Base-by-base conservation (phyloP, 2,888 invertebrate genomes). In the Lutraria lutraria region DNA sequence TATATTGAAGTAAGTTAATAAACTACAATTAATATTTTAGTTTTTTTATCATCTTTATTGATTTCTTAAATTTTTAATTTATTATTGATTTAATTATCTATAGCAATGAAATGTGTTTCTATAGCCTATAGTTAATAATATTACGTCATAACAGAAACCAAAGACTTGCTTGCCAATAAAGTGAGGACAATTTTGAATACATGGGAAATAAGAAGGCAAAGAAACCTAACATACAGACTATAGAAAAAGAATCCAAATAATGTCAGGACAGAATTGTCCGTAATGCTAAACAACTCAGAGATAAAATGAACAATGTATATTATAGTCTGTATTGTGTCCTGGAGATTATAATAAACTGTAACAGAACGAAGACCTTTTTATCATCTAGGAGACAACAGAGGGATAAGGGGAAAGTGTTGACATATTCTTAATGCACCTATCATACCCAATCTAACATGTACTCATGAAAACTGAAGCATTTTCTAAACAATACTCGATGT, bases 351-450 rank as follows among this genome's bases (percentile, higher is more conserved):
- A 31, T 31, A 25, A 31, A 76, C 76, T 76, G 76, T 31, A 76
- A 76, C 16, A 76, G 29, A 76, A 76, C 31, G 76, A 76, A 76
- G 76, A 76, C 76, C 76, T 31, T 76, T 19, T 0, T 76, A 43
- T 31, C 29, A 31, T 76, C 76, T 76, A 76, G 76, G 31, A 76
- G 76, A 76, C 76, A 76, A 76, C 76, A 76, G 76, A 15, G 31
- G 76, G 76, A 12, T 31, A 31, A 19, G 19, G 13, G 76, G 76
- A 31, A 13, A 34, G 34, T 76, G 76, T 76, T 31, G 31, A 76
- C 76, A 76, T 76, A 19, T 76, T 56, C 63, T 68, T 25, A 68
- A 34, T 25, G 76, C 19, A 76, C 76, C 76, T 31, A 76, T 13
- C 19, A 76, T 76, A 76, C 72, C 72, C 72, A 72, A 4, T 76